phyloP scores from a whole-genome alignment of 2,888 invertebrate species.

The Lymantria monacha region DNA sequence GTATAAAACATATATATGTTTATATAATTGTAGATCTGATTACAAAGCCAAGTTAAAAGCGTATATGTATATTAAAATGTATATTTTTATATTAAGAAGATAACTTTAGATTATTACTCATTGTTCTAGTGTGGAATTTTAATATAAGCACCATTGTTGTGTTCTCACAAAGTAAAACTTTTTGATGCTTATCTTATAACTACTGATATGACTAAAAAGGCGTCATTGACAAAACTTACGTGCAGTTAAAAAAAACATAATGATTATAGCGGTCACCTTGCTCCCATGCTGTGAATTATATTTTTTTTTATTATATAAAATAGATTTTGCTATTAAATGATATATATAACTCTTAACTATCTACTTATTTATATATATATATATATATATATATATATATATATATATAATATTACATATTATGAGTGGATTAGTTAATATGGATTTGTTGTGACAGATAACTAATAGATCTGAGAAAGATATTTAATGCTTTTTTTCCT shows the following conservation, averaged over 20 bases:
- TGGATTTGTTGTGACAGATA: too few relatives aligned
- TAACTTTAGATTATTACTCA: conserved; percentile 1
- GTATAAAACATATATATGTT: too few relatives aligned
- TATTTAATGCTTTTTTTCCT: too few relatives aligned
- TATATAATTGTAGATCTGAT: not conserved
- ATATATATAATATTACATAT: too few relatives aligned
- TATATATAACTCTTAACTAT: too few relatives aligned
- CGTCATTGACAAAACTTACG: conserved; percentile 1
- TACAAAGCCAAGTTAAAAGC: not conserved
- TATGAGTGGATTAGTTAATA: too few relatives aligned
- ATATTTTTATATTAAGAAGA: not conserved
- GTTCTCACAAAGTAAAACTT: conserved; percentile 4
- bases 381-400: too few relatives aligned
- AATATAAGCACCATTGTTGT: conserved; percentile 2
- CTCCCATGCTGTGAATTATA: not conserved
- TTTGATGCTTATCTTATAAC: not conserved
- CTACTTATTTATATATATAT: too few relatives aligned
- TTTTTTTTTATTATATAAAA: not conserved
- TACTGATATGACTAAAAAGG: conserved; percentile 1
- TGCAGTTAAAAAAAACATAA: not conserved
- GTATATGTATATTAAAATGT: not conserved
- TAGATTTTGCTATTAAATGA: not conserved
- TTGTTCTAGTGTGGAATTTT: conserved; percentile 4
- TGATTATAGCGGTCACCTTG: not conserved
- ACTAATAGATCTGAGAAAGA: too few relatives aligned